Base-by-base conservation (phyloP, 1,140 invertebrate species). In the Telenomus remus region DNA sequence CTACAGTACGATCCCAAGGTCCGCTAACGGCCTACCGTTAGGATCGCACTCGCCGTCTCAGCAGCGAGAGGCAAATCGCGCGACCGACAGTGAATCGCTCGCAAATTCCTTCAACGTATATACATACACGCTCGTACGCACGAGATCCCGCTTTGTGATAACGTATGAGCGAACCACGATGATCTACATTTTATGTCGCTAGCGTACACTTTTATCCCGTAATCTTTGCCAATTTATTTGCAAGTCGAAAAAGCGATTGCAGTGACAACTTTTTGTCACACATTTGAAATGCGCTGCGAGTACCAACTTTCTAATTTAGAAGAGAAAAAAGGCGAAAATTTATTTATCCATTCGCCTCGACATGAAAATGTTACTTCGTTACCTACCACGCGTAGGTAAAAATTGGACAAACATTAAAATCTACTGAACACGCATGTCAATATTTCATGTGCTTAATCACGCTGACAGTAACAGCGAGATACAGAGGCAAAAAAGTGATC, bases 21-120 rank as follows among this genome's bases (percentile, higher is more conserved):
- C 80, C 76, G 80, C 83, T 86, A 86, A 86, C 85, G 85, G 84
- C 81, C 78, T 74, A 84, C 83, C 84, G 84, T 84, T 84, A 85
- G 77, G 59, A 78, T 77, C 64, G 75, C 61, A 37, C 63, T 73
- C 59, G 53, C 48, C 60, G 55, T 10, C 43, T 50, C 51, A 49
- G 51, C 56, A 49, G 61, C 65, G 71, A 68, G 70, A 74, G 70
- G 74, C 63, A 77, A 76, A 76, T 77, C 75, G 68, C 70, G 71
- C 59, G 64, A 70, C 75, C 63, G 27, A 72, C 43, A 64, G 59
- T 56, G 56, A 64, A 61, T 55, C 57, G 66, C 71, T 48, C 68
- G 68, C 74, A 57, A 76, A 76, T 76, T 61, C 66, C 63, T 66
- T 12, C 39, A 39, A 54, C 46, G 64, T 72, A 77, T 68, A 56